Conservation (phyloP, 1,140 invertebrate genomes). For the Platyura marginata region DNA sequence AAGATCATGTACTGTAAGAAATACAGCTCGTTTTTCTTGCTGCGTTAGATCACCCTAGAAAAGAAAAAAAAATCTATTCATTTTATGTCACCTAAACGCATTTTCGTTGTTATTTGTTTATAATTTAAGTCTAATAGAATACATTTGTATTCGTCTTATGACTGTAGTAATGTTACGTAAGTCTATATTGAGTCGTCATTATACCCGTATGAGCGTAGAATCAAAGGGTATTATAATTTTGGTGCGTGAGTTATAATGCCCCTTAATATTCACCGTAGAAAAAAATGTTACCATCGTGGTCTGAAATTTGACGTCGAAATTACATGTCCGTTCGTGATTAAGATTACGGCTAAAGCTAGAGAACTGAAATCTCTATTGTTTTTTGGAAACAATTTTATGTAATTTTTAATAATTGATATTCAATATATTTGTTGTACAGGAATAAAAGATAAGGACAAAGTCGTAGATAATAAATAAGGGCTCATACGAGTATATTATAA, state of each 20-base stretch:
- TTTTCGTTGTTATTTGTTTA: background rate
- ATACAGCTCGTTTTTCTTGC: slow-evolving; percentile 59
- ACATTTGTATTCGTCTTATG: background rate
- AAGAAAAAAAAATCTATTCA: slow-evolving; percentile 1
- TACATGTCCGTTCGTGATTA: too few species aligned
- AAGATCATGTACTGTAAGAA: slow-evolving; percentile 77
- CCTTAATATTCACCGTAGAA: too few species aligned
- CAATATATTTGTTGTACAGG: background rate
- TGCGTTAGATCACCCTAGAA: slow-evolving; percentile 57
- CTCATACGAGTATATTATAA: too few species aligned
- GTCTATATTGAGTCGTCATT: too few species aligned
- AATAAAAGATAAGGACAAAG: too few species aligned
- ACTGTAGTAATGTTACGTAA: background rate
- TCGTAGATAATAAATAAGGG: too few species aligned
- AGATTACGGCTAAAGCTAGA: too few species aligned
- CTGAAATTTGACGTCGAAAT: background rate
- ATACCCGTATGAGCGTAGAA: too few species aligned
- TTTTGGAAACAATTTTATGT: background rate
- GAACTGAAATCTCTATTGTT: background rate
- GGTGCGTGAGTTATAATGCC: too few species aligned
- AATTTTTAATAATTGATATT: background rate
- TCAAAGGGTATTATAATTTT: too few species aligned
- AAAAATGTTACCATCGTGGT: background rate
- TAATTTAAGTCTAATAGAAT: background rate
- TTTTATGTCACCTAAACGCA: background rate